phyloP scores from a whole-genome alignment of 2,113 vertebrate genomes.

The Turnix velox region DNA sequence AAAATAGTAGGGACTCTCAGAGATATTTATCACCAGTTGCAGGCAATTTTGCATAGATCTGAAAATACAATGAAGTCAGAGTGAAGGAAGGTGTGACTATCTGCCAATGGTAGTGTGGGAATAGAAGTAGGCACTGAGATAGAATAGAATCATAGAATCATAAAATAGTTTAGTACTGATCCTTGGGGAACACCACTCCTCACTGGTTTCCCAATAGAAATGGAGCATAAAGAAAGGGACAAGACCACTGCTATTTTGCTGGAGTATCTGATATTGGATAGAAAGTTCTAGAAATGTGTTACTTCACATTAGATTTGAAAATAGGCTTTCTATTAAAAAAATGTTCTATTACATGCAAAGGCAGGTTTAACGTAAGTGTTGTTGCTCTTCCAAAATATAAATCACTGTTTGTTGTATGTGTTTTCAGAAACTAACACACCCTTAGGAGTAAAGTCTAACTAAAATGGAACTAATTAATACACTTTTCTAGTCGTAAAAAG shows the following conservation, averaged over 20 bases:
- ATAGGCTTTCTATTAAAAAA: background rate
- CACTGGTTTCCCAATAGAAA: too few species aligned
- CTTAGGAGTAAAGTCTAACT: background rate
- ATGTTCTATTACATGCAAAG: background rate
- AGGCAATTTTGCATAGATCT: background rate
- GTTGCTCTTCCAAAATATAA: background rate
- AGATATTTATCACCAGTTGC: background rate
- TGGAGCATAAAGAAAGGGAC: background rate
- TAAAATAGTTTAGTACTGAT: too few species aligned
- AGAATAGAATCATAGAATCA: too few species aligned
- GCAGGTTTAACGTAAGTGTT: background rate
- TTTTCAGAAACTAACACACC: background rate
- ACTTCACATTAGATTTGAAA: background rate
- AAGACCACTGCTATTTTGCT: background rate
- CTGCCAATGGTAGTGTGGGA: background rate
- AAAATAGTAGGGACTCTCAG: fast-evolving
- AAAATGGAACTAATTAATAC: background rate
- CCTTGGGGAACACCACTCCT: too few species aligned
- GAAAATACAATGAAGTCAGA: background rate
- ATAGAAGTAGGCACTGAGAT: background rate
- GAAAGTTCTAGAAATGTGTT: background rate
- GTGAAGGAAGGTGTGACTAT: background rate
- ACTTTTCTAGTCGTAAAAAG: background rate
- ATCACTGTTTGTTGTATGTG: background rate
- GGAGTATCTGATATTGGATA: background rate